A percentile compares a stretch with the other conserved stretches of the same genome.
Conservation (phyloP, 1,140 invertebrate species). For the Phymorhynchus buccinoides region DNA sequence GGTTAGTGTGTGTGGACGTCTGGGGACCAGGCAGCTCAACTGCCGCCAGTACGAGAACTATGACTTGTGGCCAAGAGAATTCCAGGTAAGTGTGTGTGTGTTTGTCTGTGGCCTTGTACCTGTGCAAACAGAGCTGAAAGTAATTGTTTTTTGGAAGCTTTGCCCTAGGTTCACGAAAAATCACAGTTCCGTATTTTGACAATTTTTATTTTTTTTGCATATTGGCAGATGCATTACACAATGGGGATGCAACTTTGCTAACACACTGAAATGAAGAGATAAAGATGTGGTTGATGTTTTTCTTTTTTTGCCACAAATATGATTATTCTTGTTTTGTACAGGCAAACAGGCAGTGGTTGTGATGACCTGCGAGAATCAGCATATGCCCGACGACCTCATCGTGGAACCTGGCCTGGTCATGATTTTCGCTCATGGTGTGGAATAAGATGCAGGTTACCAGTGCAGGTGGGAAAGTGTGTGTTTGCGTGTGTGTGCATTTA, state of each 20-base stretch:
- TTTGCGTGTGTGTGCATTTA: neutral
- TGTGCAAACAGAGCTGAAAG: no score
- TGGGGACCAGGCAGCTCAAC: slow-evolving; percentile 92
- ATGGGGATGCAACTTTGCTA: no score
- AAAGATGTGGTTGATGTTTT: neutral
- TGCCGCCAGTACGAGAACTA: slow-evolving; percentile 94
- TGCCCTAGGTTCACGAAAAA: no score
- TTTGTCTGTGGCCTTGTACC: no score
- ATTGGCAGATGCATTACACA: no score
- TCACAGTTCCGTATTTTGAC: no score
- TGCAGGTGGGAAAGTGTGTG: neutral
- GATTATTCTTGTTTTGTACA: slow-evolving; percentile 42
- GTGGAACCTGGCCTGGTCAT: slow-evolving; percentile 96
- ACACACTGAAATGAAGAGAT: neutral
- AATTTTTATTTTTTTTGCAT: no score
- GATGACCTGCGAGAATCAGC: slow-evolving; percentile 93
- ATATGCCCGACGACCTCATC: slow-evolving; percentile 96
- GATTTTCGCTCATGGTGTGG: slow-evolving; percentile 98
- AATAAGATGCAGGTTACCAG: slow-evolving; percentile 77
- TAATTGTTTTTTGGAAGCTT: no score
- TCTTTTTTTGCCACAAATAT: no score
- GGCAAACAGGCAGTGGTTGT: slow-evolving; percentile 96
- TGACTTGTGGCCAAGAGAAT: slow-evolving; percentile 93
- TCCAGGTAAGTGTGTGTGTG: slow-evolving; percentile 74
- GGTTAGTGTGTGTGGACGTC: no score